A percentile compares a stretch with the other conserved stretches of the same genome.
These are phyloP conservation scores for Pachyuromys duprasi DNA, from an alignment of 2,797 vertebrate genomes.

Conservation along the genomic window DNA sequence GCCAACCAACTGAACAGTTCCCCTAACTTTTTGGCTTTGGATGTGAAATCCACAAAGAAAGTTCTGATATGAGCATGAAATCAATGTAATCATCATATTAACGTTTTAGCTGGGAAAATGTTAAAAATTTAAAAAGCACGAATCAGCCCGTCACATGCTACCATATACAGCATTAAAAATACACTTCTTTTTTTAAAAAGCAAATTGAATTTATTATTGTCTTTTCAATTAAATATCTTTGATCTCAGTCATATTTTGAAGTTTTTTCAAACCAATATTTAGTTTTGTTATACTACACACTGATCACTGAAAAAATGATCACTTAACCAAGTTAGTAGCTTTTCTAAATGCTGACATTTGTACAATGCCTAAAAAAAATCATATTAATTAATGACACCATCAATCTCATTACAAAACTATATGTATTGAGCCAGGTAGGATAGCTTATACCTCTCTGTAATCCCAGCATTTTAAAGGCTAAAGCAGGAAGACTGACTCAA, in stretches of 20 bases:
- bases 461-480: background rate
- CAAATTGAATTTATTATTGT: background rate
- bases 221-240: slow-evolving; percentile 17
- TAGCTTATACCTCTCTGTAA: background rate
- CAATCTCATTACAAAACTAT: slow-evolving; percentile 3
- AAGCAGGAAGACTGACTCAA: background rate
- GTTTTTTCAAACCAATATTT: background rate
- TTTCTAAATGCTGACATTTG: slow-evolving; percentile 25
- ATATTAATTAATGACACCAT: slow-evolving; percentile 27
- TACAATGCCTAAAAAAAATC: background rate
- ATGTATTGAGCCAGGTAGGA: background rate
- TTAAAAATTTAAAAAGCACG: background rate
- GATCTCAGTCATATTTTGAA: slow-evolving; percentile 12
- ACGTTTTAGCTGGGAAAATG: slow-evolving; percentile 1
- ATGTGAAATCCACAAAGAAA: background rate
- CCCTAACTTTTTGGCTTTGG: slow-evolving; percentile 4
- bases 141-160: background rate
- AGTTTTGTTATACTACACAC: background rate
- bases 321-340: background rate
- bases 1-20: background rate
- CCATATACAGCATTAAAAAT: slow-evolving; percentile 1
- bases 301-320: slow-evolving; percentile 15
- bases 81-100: background rate
- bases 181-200: slow-evolving; percentile 15
- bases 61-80: slow-evolving; percentile 5